These are phyloP conservation scores for Helleia helle DNA, from an alignment of 2,888 invertebrate species.

Conservation along the genomic window DNA sequence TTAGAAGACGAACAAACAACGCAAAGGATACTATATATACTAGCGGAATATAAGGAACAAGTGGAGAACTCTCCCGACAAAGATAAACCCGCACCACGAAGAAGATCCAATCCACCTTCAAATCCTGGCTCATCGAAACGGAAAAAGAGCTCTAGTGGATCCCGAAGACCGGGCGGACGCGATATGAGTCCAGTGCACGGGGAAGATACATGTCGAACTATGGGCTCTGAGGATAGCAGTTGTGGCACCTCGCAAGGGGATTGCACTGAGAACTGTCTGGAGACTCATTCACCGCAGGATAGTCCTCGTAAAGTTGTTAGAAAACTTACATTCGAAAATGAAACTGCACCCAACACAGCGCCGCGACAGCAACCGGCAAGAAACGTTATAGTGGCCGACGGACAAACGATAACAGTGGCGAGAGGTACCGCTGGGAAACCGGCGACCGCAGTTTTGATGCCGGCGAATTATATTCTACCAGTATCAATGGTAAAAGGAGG, in stretches of 20 bases:
- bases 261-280: conserved; percentile 61
- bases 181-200: conserved; percentile 76
- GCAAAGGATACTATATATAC: conserved; percentile 84
- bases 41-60: conserved; percentile 87
- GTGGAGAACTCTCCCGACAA: conserved; percentile 86
- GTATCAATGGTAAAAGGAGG: conserved; percentile 82
- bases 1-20: conserved; percentile 88
- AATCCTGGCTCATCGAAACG: conserved; percentile 81
- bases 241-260: conserved; percentile 77
- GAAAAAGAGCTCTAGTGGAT: conserved; percentile 77
- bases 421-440: conserved; percentile 76
- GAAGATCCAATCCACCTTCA: conserved; percentile 82
- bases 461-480: conserved; percentile 82
- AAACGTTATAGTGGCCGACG: conserved; percentile 76
- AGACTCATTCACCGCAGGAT: conserved; percentile 73
- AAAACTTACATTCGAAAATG: conserved; percentile 62
- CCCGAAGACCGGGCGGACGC: conserved; percentile 68
- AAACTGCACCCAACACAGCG: conserved; percentile 46
- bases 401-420: conserved; percentile 77
- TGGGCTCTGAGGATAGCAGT: conserved; percentile 85
- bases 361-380: conserved; percentile 53
- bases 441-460: conserved; percentile 78
- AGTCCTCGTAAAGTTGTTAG: conserved; percentile 61
- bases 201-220: conserved; percentile 79
- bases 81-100: conserved; percentile 85